These are phyloP conservation scores for Physella acuta DNA, from an alignment of 1,140 invertebrate genomes.

Conservation along the genomic window DNA sequence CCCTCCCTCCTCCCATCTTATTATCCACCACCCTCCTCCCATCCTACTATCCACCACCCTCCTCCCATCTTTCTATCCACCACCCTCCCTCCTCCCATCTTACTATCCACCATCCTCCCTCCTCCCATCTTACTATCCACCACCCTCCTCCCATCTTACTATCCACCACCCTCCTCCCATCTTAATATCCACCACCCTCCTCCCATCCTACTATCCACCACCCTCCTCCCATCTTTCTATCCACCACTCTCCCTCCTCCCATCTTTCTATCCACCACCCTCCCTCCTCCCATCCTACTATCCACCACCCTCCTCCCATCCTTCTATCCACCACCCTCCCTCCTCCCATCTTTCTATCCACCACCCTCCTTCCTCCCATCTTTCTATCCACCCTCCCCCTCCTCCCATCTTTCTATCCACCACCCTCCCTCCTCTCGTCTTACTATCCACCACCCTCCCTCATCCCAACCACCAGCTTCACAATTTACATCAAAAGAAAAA, in stretches of 20 bases:
- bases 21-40: background rate
- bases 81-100: background rate
- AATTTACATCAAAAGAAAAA: too few species aligned
- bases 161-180: background rate
- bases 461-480: too few species aligned
- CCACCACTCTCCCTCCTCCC: background rate
- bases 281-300: background rate
- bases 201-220: background rate
- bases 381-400: too few species aligned
- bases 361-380: background rate
- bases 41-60: background rate
- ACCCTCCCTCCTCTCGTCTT: too few species aligned
- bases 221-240: background rate
- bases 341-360: background rate
- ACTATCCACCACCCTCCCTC: too few species aligned
- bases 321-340: background rate
- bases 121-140: background rate
- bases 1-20: background rate
- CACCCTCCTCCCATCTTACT: background rate
- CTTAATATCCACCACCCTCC: background rate
- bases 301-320: background rate
- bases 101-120: background rate
- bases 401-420: too few species aligned
- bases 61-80: background rate
- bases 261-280: background rate